Conservation (phyloP, 2,797 vertebrate species). For the Alcedo quadribrachys region DNA sequence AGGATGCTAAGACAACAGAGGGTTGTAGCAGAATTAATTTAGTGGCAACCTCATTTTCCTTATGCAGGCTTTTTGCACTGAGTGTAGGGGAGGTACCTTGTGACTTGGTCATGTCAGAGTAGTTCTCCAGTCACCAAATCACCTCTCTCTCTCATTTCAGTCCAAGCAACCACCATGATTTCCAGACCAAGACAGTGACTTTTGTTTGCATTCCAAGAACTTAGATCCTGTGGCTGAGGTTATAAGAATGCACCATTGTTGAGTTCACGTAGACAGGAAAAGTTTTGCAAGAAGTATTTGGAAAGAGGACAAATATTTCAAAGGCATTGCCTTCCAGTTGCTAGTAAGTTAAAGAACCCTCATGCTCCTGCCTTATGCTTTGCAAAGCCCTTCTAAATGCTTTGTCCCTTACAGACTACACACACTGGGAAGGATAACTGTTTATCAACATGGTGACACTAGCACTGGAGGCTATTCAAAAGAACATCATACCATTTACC, state of each 20-base stretch:
- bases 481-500: background rate
- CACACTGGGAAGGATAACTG: background rate
- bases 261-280: background rate
- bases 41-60: background rate
- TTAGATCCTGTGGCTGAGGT: background rate
- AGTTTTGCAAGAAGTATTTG: background rate
- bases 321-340: background rate
- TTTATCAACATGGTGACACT: slow-evolving; percentile 6
- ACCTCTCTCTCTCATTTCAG: background rate
- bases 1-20: background rate
- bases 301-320: slow-evolving; percentile 12
- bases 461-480: background rate
- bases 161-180: background rate
- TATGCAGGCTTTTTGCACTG: background rate
- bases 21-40: background rate
- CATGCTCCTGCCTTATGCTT: background rate
- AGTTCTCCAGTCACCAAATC: background rate
- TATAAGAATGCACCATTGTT: background rate
- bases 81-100: background rate
- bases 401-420: slow-evolving; percentile 33
- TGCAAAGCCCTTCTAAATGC: background rate
- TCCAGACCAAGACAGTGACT: background rate
- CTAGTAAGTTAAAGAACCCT: background rate
- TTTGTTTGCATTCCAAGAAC: background rate
- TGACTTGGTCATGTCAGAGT: background rate